Evolutionary conservation across 2,888 invertebrate genomes (phyloP), one percentile per base, ranked within the genome.

Genomic region (Athrips mouffetella): DNA sequence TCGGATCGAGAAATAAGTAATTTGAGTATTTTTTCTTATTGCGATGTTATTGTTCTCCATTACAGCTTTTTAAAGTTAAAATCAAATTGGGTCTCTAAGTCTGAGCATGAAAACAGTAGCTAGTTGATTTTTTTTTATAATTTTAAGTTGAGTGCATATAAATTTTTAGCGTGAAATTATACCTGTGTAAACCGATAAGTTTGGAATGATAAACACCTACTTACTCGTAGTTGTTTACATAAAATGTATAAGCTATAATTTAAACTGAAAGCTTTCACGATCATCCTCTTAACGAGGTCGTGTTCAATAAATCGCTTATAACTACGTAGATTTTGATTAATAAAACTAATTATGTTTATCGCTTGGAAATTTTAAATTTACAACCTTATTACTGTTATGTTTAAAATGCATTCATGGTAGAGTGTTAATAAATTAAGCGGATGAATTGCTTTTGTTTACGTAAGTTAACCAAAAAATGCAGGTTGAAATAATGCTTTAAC

Each of bases 281-380:
- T 76, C 73, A 82, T 80, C 78, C 82, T 70, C 73, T 72, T 80
- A 79, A 80, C 73, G 76, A 77, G 76, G 66, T 75, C 62, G 52
- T 65, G 67, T 76, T 76, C 74, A 71, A 80, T 80, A 80, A 81
- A 82, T 80, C 76, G 67, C 70, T 73, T 70, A 61, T 65, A 73
- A 74, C 73, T 75, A 73, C 72, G 68, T 69, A 67, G 64, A 71
- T 76, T 77, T 69, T 75, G 75, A 80, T 80, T 78, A 76, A 76
- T 79, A 80, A 74, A 76, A 76, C 69, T 73, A 73, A 75, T 77
- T 73, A 76, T 73, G 67, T 73, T 71, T 71, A 76, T 73, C 67
- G 62, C 63, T 64, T 65, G 70, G 71, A 70, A 72, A 72, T 73
- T 74, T 73, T 69, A 71, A 71, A 72, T 67, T 67, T 64, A 40